phyloP scores from a whole-genome alignment of 2,888 invertebrate genomes.

The Cerastis rubricosa region DNA sequence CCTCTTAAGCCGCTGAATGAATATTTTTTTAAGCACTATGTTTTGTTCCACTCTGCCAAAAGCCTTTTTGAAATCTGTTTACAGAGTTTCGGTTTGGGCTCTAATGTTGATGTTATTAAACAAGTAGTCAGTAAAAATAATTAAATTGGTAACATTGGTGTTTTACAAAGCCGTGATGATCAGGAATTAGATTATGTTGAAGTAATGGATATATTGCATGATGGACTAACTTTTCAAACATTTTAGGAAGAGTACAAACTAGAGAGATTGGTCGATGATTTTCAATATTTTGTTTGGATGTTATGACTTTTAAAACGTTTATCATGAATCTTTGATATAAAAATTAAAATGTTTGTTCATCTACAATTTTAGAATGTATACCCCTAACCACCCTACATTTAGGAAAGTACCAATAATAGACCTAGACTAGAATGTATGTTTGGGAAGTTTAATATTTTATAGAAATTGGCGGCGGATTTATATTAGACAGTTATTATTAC shows the following conservation, averaged over 20 bases:
- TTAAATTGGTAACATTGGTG: neutral
- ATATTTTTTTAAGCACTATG: neutral
- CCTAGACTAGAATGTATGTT: no score
- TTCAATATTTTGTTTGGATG: neutral
- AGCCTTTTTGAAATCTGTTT: neutral
- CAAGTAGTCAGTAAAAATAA: neutral
- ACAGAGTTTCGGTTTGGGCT: neutral
- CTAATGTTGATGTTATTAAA: neutral
- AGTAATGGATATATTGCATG: neutral
- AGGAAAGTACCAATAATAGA: no score
- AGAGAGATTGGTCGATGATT: neutral
- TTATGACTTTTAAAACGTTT: neutral
- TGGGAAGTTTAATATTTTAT: neutral
- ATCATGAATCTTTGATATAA: neutral
- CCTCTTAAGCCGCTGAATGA: neutral
- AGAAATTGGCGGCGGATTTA: neutral
- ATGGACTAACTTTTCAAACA: neutral
- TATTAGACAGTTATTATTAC: neutral
- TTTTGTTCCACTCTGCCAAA: neutral
- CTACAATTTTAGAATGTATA: neutral
- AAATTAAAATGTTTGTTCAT: neutral
- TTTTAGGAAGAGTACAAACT: neutral
- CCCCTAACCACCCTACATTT: neutral
- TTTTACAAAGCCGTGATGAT: neutral
- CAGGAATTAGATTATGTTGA: neutral